A percentile compares a stretch with the other conserved stretches of the same genome.
Conservation (phyloP, 2,797 vertebrate genomes). For the Pelochelys cantorii region DNA sequence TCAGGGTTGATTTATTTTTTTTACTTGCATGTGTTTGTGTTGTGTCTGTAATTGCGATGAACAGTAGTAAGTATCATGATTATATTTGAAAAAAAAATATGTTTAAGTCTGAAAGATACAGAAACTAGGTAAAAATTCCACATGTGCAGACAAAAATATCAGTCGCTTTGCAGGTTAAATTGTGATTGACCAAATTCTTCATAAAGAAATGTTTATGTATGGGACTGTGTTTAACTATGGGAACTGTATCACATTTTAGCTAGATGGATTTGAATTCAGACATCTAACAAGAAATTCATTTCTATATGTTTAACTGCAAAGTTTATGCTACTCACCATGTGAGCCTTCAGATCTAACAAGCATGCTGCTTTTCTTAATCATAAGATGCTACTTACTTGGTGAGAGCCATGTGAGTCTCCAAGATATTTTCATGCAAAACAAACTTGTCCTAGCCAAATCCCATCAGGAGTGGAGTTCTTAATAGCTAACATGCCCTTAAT, state of each 20-base stretch:
- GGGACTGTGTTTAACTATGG: not conserved
- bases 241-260: not conserved
- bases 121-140: not conserved
- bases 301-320: not conserved
- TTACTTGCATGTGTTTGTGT: not conserved
- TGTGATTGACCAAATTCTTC: not conserved
- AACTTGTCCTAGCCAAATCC: not conserved
- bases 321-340: not conserved
- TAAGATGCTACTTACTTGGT: not conserved
- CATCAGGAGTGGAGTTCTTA: conserved; percentile 7
- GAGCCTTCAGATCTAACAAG: not conserved
- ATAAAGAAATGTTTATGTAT: not conserved
- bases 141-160: not conserved
- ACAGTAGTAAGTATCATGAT: not conserved
- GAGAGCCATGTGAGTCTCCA: not conserved
- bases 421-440: not conserved
- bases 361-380: not conserved
- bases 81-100: not conserved
- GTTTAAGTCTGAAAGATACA: not conserved
- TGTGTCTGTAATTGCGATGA: not conserved
- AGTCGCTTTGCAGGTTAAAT: not conserved
- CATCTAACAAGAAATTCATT: not conserved
- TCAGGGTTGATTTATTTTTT: not conserved
- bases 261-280: not conserved
- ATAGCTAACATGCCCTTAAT: not conserved